Evolutionary conservation across 2,113 vertebrate genomes (phyloP).

Genomic region (Puffinus mauretanicus): DNA sequence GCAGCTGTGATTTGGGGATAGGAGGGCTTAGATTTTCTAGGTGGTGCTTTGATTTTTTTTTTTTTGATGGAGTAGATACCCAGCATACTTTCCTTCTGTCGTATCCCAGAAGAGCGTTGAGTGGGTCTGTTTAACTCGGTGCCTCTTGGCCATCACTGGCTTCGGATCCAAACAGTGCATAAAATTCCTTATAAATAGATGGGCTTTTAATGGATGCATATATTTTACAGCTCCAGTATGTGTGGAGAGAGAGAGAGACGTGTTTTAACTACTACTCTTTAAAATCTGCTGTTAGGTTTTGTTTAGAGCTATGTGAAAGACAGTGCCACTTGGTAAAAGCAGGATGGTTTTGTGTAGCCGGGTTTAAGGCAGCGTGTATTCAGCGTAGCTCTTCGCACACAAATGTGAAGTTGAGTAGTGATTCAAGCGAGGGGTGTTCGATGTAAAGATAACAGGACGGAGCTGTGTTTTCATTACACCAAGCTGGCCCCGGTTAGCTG

Average conservation of each 20-base stretch:
- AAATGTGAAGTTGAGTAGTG: background rate
- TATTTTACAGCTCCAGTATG: background rate
- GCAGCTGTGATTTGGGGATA: background rate
- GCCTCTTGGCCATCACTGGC: background rate
- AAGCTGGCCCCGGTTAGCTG: background rate
- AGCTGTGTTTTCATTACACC: background rate
- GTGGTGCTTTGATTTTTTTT: background rate
- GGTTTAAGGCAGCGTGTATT: background rate
- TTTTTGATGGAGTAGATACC: background rate
- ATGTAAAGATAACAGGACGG: background rate
- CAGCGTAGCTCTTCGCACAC: background rate
- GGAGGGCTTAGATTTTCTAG: background rate
- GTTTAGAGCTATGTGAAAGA: background rate
- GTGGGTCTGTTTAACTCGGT: background rate
- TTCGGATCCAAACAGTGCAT: background rate
- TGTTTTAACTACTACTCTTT: background rate
- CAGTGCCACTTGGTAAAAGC: background rate
- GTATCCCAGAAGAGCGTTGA: background rate
- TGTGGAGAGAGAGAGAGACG: background rate
- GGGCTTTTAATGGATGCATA: background rate
- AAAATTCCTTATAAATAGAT: background rate
- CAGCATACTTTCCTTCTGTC: background rate
- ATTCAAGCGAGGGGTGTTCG: background rate
- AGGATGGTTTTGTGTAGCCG: background rate
- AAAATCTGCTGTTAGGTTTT: background rate